Conservation (phyloP, 2,888 invertebrate species). For the Parnassius apollo region DNA sequence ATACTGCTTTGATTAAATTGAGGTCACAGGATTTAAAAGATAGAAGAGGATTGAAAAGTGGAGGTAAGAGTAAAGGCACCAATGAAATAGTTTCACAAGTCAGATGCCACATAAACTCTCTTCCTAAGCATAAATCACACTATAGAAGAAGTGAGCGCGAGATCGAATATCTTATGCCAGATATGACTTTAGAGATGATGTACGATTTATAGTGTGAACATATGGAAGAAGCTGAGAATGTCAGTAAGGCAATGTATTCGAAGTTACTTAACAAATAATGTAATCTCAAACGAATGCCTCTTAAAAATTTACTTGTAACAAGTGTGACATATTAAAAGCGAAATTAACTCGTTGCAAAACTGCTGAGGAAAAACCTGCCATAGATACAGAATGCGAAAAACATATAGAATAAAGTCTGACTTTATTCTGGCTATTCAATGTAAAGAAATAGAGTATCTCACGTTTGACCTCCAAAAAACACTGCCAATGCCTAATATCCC, state of each 20-base stretch:
- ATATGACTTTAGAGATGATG: no score
- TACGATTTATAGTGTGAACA: constrained; percentile 26
- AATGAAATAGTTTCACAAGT: constrained; percentile 27
- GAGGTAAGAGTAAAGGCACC: constrained; percentile 25
- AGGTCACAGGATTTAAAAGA: constrained; percentile 4
- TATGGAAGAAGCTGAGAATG: constrained; percentile 28
- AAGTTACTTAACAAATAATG: constrained; percentile 22
- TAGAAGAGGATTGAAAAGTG: constrained; percentile 30
- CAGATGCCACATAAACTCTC: constrained; percentile 30
- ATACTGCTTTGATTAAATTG: constrained; percentile 21
- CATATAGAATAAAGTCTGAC: constrained; percentile 28
- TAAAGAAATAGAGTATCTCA: constrained; percentile 30
- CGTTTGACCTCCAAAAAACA: no score
- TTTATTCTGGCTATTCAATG: constrained; percentile 14
- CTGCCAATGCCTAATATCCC: no score
- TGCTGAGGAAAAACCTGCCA: no score
- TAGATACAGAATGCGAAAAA: constrained; percentile 29
- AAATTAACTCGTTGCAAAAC: constrained; percentile 31
- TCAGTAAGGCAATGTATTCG: constrained; percentile 26
- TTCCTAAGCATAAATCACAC: constrained; percentile 8
- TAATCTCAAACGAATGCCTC: constrained; percentile 30
- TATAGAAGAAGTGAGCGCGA: constrained; percentile 1
- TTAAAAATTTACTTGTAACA: constrained; percentile 18
- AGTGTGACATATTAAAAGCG: constrained; percentile 30
- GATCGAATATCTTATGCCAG: constrained; percentile 25